These are phyloP conservation scores for Gnatocerus cornutus DNA, from an alignment of 2,888 invertebrate species.

Conservation along the genomic window DNA sequence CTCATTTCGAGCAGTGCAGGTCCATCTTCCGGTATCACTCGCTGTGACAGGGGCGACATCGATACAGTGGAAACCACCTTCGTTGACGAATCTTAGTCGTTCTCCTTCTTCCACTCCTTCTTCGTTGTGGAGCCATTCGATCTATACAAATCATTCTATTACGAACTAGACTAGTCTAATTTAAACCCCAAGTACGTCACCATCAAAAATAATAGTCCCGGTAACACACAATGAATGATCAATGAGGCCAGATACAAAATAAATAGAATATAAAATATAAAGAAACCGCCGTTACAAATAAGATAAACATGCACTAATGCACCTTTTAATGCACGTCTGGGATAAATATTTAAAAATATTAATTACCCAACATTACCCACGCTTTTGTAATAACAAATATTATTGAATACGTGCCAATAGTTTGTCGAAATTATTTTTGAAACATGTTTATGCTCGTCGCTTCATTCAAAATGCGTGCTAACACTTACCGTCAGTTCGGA, in stretches of 20 bases:
- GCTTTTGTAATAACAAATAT: constrained; percentile 31
- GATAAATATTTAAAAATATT: constrained; percentile 39
- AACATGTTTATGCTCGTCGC: constrained; percentile 21
- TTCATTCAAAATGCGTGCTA: constrained; percentile 28
- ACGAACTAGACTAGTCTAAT: constrained; percentile 22
- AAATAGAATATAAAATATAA: constrained; percentile 14
- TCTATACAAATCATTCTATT: constrained; percentile 71
- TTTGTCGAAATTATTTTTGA: constrained; percentile 27
- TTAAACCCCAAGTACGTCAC: constrained; percentile 34
- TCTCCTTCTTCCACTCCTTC: constrained; percentile 82
- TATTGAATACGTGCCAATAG: constrained; percentile 38
- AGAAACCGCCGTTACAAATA: constrained; percentile 8
- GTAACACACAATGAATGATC: constrained; percentile 24
- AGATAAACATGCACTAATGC: constrained; percentile 36
- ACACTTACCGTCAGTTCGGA: constrained; percentile 68
- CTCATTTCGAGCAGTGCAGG: constrained; percentile 85
- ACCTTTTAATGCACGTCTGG: constrained; percentile 27
- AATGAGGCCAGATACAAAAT: neutral
- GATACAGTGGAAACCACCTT: constrained; percentile 90
- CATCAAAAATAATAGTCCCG: constrained; percentile 30
- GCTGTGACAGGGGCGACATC: constrained; percentile 87
- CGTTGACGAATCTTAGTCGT: constrained; percentile 84
- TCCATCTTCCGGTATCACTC: constrained; percentile 90
- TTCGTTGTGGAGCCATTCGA: constrained; percentile 92
- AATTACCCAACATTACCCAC: constrained; percentile 40